Percentiles rank a stretch among this genome's conserved stretches.
phyloP scores from a whole-genome alignment of 2,113 vertebrate species.

The Jaculus jaculus region DNA sequence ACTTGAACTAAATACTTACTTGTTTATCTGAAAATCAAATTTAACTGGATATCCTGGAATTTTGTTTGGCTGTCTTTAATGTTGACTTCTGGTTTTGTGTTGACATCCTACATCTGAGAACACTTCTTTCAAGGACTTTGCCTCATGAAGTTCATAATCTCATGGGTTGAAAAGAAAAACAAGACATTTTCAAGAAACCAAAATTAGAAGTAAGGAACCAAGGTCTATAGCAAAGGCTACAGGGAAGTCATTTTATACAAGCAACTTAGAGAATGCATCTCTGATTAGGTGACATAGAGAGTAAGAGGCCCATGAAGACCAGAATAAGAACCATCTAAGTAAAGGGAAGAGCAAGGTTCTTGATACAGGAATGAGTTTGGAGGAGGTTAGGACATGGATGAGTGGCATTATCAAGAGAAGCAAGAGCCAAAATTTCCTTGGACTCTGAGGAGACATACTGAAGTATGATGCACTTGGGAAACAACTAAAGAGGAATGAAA shows the following conservation, averaged over 20 bases:
- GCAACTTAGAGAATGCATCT: neutral
- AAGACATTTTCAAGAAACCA: neutral
- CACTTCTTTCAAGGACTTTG: neutral
- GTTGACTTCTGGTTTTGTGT: neutral
- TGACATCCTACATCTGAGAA: constrained; percentile 5
- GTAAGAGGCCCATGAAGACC: neutral
- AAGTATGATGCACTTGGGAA: neutral
- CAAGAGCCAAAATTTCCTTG: neutral
- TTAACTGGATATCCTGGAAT: neutral
- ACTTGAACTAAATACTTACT: neutral
- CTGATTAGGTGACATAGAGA: neutral
- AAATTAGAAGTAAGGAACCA: neutral
- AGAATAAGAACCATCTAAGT: neutral
- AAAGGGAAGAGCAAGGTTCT: neutral
- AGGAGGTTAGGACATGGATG: neutral
- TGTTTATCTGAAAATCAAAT: neutral
- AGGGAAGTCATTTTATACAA: neutral
- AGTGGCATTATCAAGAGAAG: neutral
- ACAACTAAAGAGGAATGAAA: neutral
- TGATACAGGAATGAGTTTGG: neutral
- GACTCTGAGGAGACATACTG: neutral
- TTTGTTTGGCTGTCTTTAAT: neutral
- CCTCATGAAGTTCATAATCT: neutral
- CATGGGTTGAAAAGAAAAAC: neutral
- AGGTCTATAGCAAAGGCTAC: neutral